A percentile compares a stretch with the other conserved stretches of the same genome.
phyloP scores from a whole-genome alignment of 2,113 vertebrate species.

The Toxostoma redivivum region DNA sequence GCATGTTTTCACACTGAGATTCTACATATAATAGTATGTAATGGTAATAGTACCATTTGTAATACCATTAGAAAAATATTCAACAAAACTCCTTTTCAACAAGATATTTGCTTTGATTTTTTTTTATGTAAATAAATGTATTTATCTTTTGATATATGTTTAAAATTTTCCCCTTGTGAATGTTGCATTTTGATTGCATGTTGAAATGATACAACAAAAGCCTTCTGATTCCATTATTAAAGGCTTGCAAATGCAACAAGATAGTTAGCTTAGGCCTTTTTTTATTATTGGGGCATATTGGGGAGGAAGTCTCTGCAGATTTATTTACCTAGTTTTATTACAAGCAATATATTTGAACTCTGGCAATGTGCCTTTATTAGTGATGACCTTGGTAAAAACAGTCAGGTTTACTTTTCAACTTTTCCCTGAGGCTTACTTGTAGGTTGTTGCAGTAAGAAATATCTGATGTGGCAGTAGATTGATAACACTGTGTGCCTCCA shows the following conservation, averaged over 20 bases:
- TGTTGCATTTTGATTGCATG: not conserved
- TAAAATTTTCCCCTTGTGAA: not conserved
- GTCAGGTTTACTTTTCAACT: not conserved
- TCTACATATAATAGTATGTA: no score
- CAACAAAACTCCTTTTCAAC: not conserved
- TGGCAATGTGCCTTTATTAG: not conserved
- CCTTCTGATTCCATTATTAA: not conserved
- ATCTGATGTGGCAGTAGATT: not conserved
- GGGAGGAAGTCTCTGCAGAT: rapidly evolving
- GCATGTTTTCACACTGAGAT: not conserved
- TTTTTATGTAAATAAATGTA: no score
- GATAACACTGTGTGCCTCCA: rapidly evolving
- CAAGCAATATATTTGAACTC: not conserved
- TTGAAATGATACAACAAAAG: not conserved
- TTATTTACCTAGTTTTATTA: not conserved
- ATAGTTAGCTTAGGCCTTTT: not conserved
- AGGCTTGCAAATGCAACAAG: not conserved
- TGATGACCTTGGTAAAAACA: not conserved
- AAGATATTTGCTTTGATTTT: not conserved
- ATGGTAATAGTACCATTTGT: not conserved
- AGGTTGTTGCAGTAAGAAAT: not conserved
- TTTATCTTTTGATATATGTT: not conserved
- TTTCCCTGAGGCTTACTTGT: not conserved
- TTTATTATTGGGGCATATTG: rapidly evolving
- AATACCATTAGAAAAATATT: not conserved